Conservation (phyloP, 2,888 invertebrate genomes). For the Isotomurus palustris region DNA sequence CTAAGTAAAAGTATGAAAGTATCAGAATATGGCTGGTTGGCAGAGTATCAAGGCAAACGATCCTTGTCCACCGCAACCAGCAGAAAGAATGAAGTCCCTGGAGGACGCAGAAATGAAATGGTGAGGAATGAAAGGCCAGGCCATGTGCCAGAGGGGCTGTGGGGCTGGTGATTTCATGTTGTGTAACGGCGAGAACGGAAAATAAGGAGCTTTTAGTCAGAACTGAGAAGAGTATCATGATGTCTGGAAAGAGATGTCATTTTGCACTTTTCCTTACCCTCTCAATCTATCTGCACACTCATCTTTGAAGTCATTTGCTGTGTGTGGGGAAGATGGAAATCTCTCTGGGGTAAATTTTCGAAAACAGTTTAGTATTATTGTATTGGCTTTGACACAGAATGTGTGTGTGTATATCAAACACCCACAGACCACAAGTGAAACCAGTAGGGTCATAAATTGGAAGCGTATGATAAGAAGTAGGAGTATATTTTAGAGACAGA, state of each 20-base stretch:
- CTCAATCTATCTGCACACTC: not conserved
- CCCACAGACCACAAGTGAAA: not conserved
- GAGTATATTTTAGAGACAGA: not conserved
- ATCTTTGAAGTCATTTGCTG: too few species aligned
- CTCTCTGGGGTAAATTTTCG: constrained; percentile 10
- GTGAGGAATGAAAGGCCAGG: too few species aligned
- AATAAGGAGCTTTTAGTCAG: too few species aligned
- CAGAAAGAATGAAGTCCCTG: too few species aligned
- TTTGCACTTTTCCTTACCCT: too few species aligned
- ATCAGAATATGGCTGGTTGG: not conserved
- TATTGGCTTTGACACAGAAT: not conserved
- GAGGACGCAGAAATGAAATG: too few species aligned
- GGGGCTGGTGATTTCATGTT: too few species aligned
- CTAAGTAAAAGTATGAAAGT: not conserved
- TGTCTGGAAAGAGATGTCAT: too few species aligned
- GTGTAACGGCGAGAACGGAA: too few species aligned
- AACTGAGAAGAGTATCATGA: too few species aligned
- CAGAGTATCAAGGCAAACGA: not conserved
- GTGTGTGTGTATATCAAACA: constrained; percentile 1
- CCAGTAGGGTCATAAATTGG: constrained; percentile 1
- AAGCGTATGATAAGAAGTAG: not conserved
- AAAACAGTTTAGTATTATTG: constrained; percentile 4
- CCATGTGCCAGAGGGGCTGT: too few species aligned
- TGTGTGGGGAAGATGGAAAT: constrained; percentile 9
- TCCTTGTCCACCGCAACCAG: too few species aligned